Base-by-base conservation (phyloP, 2,797 vertebrate species). In the Glossophaga mutica region DNA sequence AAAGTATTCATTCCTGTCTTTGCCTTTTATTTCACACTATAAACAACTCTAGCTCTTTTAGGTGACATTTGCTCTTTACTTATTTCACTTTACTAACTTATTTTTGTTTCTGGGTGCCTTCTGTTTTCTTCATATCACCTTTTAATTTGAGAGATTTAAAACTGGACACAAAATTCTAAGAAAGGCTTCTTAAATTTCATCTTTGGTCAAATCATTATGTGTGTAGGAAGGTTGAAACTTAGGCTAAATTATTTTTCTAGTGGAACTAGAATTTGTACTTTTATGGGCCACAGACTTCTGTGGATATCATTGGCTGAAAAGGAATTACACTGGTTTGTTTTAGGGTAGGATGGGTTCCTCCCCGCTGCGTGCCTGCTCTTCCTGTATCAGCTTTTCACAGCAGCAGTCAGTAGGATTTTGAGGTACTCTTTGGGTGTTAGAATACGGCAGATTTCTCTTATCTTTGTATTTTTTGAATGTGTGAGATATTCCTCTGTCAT, bases 71-170 rank as follows among this genome's bases (percentile, higher is more conserved):
- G 71, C 71, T 50, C 78, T 85, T 91, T 73, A 37, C 88, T 82
- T 82, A 65, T 95, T 92, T 81, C 57, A 83, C 62, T 94, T 42
- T 42, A 59, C 50, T 92, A 32, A 84, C 11, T 84, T 9, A 16
- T 42, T 77, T 87, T 85, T 79, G 78, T 79, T 55, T 44, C 11
- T 92, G 39, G 18, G 18, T 81, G 14, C n/a, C 59, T 96, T 90
- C 71, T 42, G 32, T 11, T 65, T 87, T 83, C 55, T 92, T 90
- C 55, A 0, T 67, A 71, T 50, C 16, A 0, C 50, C 39, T 94
- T 96, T 92, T 79, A 81, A 77, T 86, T 85, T 71, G 57, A 29
- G 71, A 84, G 70, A 83, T 85, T 95, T 84, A 55, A 93, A 92
- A 74, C 88, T 74, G 68, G 88, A 78, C 70, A 79, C 19, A 39